These are phyloP conservation scores for Uropetala carovei DNA, from an alignment of 2,888 invertebrate genomes.

Conservation along the genomic window DNA sequence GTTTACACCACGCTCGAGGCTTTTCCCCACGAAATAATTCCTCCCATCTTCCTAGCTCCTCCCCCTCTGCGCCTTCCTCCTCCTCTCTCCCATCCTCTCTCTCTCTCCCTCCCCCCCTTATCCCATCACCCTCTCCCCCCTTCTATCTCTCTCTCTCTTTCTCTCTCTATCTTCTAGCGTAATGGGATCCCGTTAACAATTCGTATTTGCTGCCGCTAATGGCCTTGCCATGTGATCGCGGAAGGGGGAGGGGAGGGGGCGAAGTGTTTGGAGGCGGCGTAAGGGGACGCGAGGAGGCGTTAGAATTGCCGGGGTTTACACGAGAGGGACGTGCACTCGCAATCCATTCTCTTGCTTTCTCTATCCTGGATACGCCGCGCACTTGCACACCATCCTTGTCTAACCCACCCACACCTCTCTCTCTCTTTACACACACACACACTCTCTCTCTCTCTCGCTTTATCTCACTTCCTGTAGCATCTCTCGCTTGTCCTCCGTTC, in stretches of 20 bases:
- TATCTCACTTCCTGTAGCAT: not conserved
- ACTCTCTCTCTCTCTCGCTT: not conserved
- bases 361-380: conserved; percentile 15
- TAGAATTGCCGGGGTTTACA: conserved; percentile 48
- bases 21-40: conserved; percentile 13
- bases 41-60: not conserved
- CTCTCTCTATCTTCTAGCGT: conserved; percentile 12
- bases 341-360: conserved; percentile 54
- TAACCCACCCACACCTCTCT: not conserved
- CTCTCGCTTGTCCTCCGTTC: not conserved
- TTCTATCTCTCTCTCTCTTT: not conserved
- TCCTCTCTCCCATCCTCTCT: not conserved
- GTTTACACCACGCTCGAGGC: not conserved
- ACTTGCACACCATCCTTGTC: conserved; percentile 21
- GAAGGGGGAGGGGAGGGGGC: not conserved
- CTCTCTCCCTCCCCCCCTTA: not conserved
- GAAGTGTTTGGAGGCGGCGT: not conserved
- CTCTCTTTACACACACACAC: not conserved
- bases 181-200: conserved; percentile 55
- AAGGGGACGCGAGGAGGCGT: not conserved
- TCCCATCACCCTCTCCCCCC: not conserved
- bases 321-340: conserved; percentile 18
- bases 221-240: conserved; percentile 59
- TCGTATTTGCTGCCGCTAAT: conserved; percentile 60
- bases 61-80: not conserved